These are phyloP conservation scores for Oplegnathus fasciatus DNA, from an alignment of 2,113 vertebrate genomes.

Conservation along the genomic window DNA sequence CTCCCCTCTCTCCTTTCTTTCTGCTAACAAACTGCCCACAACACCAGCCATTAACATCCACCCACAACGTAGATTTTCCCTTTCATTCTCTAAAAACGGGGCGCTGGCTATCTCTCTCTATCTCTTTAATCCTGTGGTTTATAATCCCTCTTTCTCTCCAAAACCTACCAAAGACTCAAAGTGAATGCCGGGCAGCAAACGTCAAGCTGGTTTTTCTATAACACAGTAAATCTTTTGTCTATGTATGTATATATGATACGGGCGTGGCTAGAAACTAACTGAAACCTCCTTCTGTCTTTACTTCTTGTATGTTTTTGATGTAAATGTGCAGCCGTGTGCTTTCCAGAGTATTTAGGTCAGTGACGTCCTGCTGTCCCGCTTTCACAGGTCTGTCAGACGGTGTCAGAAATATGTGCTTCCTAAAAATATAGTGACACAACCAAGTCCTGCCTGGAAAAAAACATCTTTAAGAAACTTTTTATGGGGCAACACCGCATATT, in stretches of 20 bases:
- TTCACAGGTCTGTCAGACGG: slow-evolving; percentile 10
- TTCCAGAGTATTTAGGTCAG: slow-evolving; percentile 62
- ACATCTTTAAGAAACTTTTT: background rate
- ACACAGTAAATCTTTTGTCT: background rate
- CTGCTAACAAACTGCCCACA: background rate
- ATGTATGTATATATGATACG: background rate
- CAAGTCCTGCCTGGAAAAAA: background rate
- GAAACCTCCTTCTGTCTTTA: background rate
- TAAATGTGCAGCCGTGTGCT: background rate
- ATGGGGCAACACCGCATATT: background rate
- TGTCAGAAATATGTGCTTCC: background rate
- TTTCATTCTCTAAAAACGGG: slow-evolving; percentile 11
- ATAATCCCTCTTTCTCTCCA: slow-evolving; percentile 38
- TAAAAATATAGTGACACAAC: background rate
- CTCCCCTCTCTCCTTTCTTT: background rate
- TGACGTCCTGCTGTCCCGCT: slow-evolving; percentile 22
- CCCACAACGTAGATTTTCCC: background rate
- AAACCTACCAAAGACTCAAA: slow-evolving; percentile 8
- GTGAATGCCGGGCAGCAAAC: slow-evolving; percentile 1
- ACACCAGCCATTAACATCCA: background rate
- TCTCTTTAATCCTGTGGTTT: slow-evolving; percentile 33
- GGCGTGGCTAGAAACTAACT: slow-evolving; percentile 18
- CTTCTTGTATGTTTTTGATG: background rate
- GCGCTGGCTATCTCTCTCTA: background rate
- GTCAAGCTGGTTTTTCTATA: slow-evolving; percentile 1